phyloP scores from a whole-genome alignment of 2,113 vertebrate species.

The Cebus imitator region DNA sequence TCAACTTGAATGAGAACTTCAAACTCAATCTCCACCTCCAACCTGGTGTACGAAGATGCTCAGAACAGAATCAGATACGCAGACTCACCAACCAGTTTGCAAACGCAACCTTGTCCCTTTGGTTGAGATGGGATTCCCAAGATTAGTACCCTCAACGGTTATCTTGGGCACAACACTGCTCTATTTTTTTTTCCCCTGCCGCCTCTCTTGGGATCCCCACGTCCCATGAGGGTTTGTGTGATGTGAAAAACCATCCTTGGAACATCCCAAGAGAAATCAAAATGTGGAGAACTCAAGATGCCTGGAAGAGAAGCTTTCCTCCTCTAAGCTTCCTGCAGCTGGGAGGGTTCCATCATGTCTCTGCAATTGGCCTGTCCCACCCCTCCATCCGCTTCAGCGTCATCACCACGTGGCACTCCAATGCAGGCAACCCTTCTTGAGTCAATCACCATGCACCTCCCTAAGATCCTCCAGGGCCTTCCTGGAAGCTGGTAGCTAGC shows the following conservation, averaged over 20 bases:
- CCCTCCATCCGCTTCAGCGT: background rate
- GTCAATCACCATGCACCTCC: background rate
- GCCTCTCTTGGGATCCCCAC: background rate
- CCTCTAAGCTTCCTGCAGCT: background rate
- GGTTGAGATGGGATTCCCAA: background rate
- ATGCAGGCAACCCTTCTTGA: background rate
- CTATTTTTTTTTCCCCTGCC: background rate
- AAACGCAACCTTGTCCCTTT: background rate
- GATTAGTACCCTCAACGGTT: fast-evolving
- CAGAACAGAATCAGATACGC: background rate
- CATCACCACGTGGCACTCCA: background rate
- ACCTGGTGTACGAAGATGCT: background rate
- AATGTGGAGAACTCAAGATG: no score
- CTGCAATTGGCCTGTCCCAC: background rate
- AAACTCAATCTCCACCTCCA: conserved; percentile 12
- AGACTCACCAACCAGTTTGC: background rate
- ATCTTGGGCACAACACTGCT: background rate
- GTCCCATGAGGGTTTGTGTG: background rate
- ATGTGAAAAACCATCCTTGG: background rate
- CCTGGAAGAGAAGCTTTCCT: background rate
- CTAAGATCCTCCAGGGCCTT: background rate
- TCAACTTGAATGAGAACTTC: conserved; percentile 25
- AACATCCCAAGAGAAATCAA: background rate
- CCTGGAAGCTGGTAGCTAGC: background rate
- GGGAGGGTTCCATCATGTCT: background rate